Conservation (phyloP, 2,888 invertebrate genomes). For the Coelogynopora nodosa region DNA sequence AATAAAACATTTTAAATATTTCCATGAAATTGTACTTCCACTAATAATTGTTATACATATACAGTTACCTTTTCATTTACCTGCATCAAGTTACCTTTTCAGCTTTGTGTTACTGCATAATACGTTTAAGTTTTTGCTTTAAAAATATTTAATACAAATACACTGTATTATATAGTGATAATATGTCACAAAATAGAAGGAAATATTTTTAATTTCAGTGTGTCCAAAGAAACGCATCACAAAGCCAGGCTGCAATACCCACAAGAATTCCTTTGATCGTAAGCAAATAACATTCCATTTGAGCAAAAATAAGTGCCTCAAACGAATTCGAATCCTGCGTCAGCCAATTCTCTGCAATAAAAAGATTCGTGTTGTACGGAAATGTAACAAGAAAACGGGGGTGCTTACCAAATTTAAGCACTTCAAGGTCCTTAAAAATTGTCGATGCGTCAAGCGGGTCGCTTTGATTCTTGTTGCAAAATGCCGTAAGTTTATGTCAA, state of each 20-base stretch:
- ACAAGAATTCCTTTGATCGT: background rate
- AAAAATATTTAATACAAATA: no score
- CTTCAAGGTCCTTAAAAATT: constrained; percentile 32
- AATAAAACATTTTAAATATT: no score
- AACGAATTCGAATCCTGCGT: background rate
- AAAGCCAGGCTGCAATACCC: background rate
- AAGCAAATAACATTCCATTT: background rate
- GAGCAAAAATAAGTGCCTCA: background rate
- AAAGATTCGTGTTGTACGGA: background rate
- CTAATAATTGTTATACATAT: no score
- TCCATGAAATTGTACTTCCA: no score
- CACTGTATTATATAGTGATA: no score
- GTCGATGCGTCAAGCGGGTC: constrained; percentile 22
- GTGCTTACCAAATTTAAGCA: constrained; percentile 32
- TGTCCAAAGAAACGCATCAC: constrained; percentile 11
- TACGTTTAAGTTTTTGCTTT: no score
- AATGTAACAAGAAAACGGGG: constrained; percentile 19
- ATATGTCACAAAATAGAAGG: no score
- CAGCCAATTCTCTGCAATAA: background rate
- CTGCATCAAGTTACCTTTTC: no score
- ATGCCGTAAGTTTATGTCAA: constrained; percentile 41
- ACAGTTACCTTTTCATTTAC: no score
- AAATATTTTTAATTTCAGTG: constrained; percentile 24
- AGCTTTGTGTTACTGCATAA: no score
- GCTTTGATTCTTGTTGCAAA: background rate